Conservation (phyloP, 2,888 invertebrate genomes). For the Agapostemon virescens region DNA sequence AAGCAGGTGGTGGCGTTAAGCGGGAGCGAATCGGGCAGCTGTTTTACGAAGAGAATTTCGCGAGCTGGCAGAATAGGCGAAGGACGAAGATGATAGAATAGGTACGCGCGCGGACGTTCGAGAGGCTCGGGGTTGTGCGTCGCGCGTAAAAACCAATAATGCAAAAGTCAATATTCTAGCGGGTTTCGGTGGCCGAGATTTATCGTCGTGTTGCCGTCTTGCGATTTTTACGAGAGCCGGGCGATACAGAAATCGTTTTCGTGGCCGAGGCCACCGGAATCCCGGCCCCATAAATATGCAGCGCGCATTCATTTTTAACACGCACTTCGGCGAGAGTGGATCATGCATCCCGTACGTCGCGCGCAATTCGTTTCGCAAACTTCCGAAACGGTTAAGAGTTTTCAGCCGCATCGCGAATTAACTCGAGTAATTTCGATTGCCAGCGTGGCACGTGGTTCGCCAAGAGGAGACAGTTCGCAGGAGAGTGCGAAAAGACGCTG, state of each 20-base stretch:
- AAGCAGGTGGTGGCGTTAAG: constrained; percentile 11
- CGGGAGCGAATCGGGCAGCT: constrained; percentile 36
- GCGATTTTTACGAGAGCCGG: constrained; percentile 49
- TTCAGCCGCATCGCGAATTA: background rate
- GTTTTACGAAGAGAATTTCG: constrained; percentile 34
- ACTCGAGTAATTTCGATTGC: background rate
- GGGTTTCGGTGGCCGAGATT: constrained; percentile 61
- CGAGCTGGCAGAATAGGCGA: constrained; percentile 5
- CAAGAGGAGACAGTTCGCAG: background rate
- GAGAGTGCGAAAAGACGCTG: background rate
- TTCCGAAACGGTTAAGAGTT: background rate
- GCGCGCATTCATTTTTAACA: background rate
- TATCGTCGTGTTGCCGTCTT: constrained; percentile 42
- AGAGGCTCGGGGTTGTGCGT: constrained; percentile 43
- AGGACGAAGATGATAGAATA: constrained; percentile 47
- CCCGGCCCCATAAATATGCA: background rate
- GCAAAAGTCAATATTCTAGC: constrained; percentile 66
- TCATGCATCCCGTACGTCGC: background rate
- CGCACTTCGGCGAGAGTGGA: background rate
- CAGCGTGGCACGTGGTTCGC: background rate
- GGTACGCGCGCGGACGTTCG: constrained; percentile 56
- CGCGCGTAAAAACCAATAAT: constrained; percentile 64
- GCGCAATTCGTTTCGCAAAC: background rate
- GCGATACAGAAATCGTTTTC: constrained; percentile 5
- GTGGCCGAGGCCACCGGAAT: background rate